Evolutionary conservation across 2,888 invertebrate species (phyloP).

Genomic region (Aleiodes leptofemur): DNA sequence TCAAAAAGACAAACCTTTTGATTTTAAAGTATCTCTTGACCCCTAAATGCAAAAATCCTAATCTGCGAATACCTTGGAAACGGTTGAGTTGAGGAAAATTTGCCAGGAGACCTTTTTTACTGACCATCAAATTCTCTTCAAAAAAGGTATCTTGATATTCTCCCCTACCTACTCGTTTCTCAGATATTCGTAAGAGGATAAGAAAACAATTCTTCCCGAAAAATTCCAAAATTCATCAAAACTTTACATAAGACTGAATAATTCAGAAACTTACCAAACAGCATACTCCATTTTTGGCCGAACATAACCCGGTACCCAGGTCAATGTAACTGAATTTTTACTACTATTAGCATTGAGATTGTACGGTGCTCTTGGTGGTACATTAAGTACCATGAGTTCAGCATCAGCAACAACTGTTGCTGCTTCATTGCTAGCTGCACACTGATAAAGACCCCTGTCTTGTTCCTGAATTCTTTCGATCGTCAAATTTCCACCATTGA

Average conservation of each 20-base stretch:
- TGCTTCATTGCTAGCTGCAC: conserved; percentile 91
- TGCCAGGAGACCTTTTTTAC: too few species aligned
- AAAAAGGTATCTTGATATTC: too few species aligned
- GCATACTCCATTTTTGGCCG: conserved; percentile 88
- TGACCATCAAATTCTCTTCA: too few species aligned
- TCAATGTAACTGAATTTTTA: conserved; percentile 83
- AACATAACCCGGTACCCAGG: conserved; percentile 90
- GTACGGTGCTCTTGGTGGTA: conserved; percentile 93
- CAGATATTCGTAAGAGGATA: background rate
- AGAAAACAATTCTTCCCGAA: too few species aligned
- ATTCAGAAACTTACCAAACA: conserved; percentile 80
- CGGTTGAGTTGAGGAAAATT: too few species aligned
- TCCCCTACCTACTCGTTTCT: background rate
- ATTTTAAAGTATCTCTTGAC: too few species aligned
- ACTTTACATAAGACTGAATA: background rate
- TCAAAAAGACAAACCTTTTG: too few species aligned
- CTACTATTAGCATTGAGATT: conserved; percentile 88
- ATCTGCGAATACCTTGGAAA: background rate
- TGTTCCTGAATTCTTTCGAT: conserved; percentile 87
- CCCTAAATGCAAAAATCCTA: too few species aligned
- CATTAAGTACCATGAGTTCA: conserved; percentile 89
- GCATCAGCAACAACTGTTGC: conserved; percentile 88
- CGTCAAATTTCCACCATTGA: conserved; percentile 88
- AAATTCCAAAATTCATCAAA: too few species aligned
- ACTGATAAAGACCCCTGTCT: conserved; percentile 91